phyloP scores from a whole-genome alignment of 2,888 invertebrate species.

The Parnassius glacialis region DNA sequence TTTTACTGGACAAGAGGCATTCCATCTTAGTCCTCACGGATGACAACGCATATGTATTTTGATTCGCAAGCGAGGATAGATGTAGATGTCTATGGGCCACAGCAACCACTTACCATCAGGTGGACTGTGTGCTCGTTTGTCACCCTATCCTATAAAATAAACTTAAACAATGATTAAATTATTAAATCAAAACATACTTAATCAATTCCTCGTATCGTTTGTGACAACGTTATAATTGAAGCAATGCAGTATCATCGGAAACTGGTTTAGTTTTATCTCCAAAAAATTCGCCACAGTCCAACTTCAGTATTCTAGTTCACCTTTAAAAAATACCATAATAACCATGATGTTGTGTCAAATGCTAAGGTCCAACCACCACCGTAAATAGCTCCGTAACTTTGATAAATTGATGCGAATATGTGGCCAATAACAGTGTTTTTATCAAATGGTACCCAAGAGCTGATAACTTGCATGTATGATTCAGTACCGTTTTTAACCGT shows the following conservation, averaged over 20 bases:
- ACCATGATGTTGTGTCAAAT: slow-evolving; percentile 65
- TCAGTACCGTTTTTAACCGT: slow-evolving; percentile 54
- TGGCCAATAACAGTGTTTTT: slow-evolving; percentile 55
- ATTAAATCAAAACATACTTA: slow-evolving; percentile 47
- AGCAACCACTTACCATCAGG: too few species aligned
- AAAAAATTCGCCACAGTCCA: slow-evolving; percentile 55
- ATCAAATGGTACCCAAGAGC: slow-evolving; percentile 69
- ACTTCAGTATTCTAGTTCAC: slow-evolving; percentile 57
- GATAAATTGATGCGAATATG: slow-evolving; percentile 49
- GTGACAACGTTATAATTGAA: slow-evolving; percentile 53
- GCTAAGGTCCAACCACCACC: slow-evolving; percentile 71
- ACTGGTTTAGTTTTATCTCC: slow-evolving; percentile 35
- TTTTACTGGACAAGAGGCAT: too few species aligned
- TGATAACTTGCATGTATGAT: slow-evolving; percentile 58
- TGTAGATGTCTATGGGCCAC: too few species aligned
- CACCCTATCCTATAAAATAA: too few species aligned
- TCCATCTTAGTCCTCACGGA: too few species aligned
- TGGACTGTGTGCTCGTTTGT: too few species aligned
- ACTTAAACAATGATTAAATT: too few species aligned
- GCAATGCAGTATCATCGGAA: slow-evolving; percentile 34
- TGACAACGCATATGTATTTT: too few species aligned
- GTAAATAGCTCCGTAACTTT: slow-evolving; percentile 60
- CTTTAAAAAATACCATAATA: slow-evolving; percentile 67
- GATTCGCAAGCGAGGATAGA: too few species aligned
- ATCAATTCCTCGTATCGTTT: slow-evolving; percentile 55